Evolutionary conservation across 2,888 invertebrate species (phyloP).

Genomic region (Tigriopus californicus): DNA sequence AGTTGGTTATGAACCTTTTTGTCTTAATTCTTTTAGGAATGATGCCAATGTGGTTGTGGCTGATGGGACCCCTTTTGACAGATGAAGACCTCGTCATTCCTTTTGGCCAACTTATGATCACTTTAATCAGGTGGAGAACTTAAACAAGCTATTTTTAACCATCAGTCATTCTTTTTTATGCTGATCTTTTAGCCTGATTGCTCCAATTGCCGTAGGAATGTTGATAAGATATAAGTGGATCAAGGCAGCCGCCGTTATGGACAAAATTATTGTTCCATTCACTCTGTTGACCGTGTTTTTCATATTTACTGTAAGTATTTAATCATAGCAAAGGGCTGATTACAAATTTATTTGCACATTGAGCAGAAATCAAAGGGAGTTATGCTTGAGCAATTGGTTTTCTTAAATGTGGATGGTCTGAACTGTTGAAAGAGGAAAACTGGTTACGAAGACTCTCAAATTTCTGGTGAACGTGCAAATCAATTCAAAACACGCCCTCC

Average conservation of each 20-base stretch:
- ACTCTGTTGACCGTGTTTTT: slow-evolving; percentile 29
- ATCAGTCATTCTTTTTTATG: too few species aligned
- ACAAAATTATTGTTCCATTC: slow-evolving; percentile 26
- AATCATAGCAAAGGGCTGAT: too few species aligned
- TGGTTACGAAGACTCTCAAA: too few species aligned
- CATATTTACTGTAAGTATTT: slow-evolving; percentile 27
- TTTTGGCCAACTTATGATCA: slow-evolving; percentile 28
- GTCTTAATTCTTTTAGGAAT: slow-evolving; percentile 22
- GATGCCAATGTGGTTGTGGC: slow-evolving; percentile 34
- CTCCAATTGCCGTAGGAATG: slow-evolving; percentile 7
- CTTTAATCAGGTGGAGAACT: slow-evolving; percentile 24
- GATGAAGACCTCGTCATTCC: slow-evolving; percentile 25
- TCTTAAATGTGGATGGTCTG: too few species aligned
- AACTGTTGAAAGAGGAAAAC: too few species aligned
- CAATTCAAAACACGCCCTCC: too few species aligned
- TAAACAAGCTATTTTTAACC: too few species aligned
- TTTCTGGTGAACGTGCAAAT: too few species aligned
- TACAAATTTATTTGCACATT: too few species aligned
- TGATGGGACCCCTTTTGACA: slow-evolving; percentile 27
- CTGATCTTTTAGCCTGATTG: not conserved
- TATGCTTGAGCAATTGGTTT: too few species aligned
- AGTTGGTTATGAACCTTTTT: slow-evolving; percentile 22
- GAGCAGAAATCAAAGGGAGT: too few species aligned
- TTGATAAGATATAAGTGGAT: slow-evolving; percentile 18
- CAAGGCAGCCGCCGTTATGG: slow-evolving; percentile 25